A percentile compares a stretch with the other conserved stretches of the same genome.
Evolutionary conservation across 1,140 invertebrate genomes (phyloP).

Genomic region (Maconellicoccus hirsutus): DNA sequence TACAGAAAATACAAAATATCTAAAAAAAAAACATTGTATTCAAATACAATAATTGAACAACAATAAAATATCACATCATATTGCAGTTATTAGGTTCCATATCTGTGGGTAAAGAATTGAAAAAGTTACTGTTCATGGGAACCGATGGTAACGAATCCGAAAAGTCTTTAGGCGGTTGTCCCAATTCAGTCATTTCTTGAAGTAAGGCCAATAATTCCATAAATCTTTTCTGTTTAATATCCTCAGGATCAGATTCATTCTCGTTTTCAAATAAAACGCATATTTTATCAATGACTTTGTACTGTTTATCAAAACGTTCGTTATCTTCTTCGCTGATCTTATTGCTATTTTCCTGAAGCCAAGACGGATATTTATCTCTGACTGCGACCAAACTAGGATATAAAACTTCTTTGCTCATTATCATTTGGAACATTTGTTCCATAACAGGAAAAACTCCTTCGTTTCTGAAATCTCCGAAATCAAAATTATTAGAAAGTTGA

Average conservation of each 20-base stretch:
- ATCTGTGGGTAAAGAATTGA: neutral
- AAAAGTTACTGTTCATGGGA: neutral
- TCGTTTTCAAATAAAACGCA: neutral
- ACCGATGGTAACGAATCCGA: constrained; percentile 10
- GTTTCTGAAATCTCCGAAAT: constrained; percentile 7
- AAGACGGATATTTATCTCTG: neutral
- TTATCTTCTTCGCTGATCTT: neutral
- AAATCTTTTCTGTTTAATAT: neutral
- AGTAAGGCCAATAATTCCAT: neutral
- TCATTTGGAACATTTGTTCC: constrained; percentile 16
- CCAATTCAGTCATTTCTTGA: neutral
- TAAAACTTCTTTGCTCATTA: constrained; percentile 13
- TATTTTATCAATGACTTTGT: constrained; percentile 1
- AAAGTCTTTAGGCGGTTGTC: constrained; percentile 7
- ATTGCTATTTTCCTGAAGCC: neutral
- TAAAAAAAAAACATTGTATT: neutral
- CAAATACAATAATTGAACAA: neutral
- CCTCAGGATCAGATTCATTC: neutral
- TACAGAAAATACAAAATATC: neutral
- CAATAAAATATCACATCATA: neutral
- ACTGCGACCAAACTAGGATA: neutral
- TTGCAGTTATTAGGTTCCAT: constrained; percentile 2
- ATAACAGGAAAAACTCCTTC: neutral
- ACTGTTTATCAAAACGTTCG: neutral
- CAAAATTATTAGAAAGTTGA: neutral